Conservation (phyloP, 92 coral and sea anemone genomes). For the Galaxea fascicularis region DNA sequence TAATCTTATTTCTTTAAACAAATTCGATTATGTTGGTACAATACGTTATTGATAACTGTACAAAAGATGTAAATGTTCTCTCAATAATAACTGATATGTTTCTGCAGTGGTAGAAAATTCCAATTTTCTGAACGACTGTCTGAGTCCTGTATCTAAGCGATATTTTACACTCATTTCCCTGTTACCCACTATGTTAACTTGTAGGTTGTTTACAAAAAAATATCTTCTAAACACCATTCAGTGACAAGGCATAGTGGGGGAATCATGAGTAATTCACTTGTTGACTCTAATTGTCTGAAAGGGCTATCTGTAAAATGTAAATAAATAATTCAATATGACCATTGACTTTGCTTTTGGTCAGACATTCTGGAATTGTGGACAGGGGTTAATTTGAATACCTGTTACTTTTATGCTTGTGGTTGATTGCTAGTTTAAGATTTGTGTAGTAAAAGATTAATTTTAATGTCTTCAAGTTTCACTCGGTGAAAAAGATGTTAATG, state of each 20-base stretch:
- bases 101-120: background rate
- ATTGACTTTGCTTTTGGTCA: constrained; percentile 11
- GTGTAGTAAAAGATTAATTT: too few relatives aligned
- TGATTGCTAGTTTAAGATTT: background rate
- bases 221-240: constrained; percentile 1
- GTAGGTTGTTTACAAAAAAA: constrained; percentile 17
- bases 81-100: background rate
- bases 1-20: background rate
- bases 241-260: background rate
- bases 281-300: constrained; percentile 27
- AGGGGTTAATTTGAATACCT: constrained; percentile 10
- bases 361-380: constrained; percentile 13
- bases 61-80: background rate
- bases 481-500: background rate
- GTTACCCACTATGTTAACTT: background rate
- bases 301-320: background rate
- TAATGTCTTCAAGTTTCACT: background rate
- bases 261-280: background rate
- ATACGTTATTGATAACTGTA: too few relatives aligned
- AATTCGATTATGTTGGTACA: background rate
- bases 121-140: background rate
- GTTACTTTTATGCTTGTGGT: background rate
- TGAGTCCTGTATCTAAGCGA: background rate
- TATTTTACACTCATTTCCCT: background rate
- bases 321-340: constrained; percentile 30